Conservation (phyloP, 1,140 invertebrate species). For the Brachionus paranguensis region DNA sequence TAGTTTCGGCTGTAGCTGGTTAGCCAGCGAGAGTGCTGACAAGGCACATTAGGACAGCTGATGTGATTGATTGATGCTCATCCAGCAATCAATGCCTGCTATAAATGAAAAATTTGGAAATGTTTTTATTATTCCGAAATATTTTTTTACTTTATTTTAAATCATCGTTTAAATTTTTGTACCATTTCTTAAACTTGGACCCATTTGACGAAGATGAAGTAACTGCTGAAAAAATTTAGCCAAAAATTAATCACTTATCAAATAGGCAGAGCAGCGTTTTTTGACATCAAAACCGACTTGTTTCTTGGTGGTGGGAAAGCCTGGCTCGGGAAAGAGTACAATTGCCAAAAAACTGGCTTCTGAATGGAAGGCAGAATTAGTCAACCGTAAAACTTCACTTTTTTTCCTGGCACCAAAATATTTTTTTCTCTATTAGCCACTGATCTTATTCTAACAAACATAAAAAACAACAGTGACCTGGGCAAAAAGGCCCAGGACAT, state of each 20-base stretch:
- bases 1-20: no score
- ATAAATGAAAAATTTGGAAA: no score
- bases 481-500: conserved; percentile 50
- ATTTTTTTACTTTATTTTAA: no score
- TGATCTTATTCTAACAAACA: conserved; percentile 48
- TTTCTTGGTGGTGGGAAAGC: conserved; percentile 55
- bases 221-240: background rate
- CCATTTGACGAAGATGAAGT: conserved; percentile 36
- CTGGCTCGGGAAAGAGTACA: conserved; percentile 53
- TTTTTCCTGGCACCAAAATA: background rate
- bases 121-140: no score
- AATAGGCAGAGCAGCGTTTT: conserved; percentile 51
- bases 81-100: no score
- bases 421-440: conserved; percentile 45
- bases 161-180: no score
- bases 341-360: conserved; percentile 50
- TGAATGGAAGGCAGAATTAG: conserved; percentile 54
- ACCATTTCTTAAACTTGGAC: conserved; percentile 2
- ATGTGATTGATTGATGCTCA: no score
- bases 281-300: conserved; percentile 55
- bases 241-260: background rate
- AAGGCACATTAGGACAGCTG: no score
- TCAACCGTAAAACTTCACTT: conserved; percentile 50
- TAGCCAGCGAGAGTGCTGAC: no score
- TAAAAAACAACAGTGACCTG: conserved; percentile 50